Conservation (phyloP, 2,113 vertebrate genomes). For the Ptyas mucosa region DNA sequence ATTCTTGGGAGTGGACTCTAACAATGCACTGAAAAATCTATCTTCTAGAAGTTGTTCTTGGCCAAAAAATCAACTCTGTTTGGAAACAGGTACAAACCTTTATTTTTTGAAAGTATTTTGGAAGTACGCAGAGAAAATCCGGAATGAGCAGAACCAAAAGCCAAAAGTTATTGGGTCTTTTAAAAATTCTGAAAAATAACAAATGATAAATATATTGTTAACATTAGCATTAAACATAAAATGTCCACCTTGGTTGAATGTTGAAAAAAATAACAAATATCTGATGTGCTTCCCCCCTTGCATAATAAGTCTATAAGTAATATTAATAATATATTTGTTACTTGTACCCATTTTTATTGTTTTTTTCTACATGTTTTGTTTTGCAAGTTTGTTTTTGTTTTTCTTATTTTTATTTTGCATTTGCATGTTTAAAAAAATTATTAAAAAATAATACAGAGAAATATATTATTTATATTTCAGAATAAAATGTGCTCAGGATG, state of each 20-base stretch:
- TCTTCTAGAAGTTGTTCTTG: not conserved
- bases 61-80: not conserved
- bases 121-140: not conserved
- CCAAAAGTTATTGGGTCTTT: not conserved
- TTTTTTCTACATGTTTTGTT: too few species aligned
- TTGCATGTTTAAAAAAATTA: too few species aligned
- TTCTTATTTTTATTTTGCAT: too few species aligned
- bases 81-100: not conserved
- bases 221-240: not conserved
- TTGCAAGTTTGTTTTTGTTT: too few species aligned
- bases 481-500: not conserved
- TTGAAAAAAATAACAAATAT: too few species aligned
- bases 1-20: not conserved
- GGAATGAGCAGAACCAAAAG: not conserved
- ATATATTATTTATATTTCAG: not conserved
- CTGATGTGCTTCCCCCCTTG: too few species aligned
- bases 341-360: too few species aligned
- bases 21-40: not conserved
- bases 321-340: too few species aligned
- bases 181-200: not conserved
- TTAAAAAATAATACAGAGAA: not conserved
- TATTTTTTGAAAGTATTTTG: not conserved
- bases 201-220: not conserved
- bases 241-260: too few species aligned
- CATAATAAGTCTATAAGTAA: too few species aligned